Evolutionary conservation across 2,888 invertebrate species (phyloP).

Genomic region (Girardia tigrina): DNA sequence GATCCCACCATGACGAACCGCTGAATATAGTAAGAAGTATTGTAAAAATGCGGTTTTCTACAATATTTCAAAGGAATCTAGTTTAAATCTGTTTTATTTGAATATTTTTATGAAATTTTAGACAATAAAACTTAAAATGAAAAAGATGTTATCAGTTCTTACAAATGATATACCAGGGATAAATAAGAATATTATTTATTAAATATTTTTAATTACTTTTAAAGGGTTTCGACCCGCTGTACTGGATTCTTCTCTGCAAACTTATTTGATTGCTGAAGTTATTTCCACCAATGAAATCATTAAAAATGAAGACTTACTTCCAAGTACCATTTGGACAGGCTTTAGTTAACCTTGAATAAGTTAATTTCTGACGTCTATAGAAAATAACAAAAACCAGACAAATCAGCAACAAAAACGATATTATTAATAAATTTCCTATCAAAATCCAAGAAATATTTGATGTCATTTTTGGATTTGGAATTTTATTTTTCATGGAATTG

Average conservation of each 20-base stretch:
- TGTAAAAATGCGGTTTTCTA: no score
- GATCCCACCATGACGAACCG: no score
- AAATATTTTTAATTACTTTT: background rate
- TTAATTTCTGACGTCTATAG: background rate
- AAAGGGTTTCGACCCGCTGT: background rate
- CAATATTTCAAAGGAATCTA: no score
- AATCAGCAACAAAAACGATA: background rate
- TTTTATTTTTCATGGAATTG: slow-evolving; percentile 8
- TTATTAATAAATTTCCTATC: background rate
- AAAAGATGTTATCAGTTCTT: no score
- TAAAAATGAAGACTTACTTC: background rate
- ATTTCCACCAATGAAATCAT: background rate
- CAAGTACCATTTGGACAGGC: background rate
- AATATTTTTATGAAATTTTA: no score
- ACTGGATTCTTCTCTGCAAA: slow-evolving; percentile 7
- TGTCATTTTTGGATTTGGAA: background rate
- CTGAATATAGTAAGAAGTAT: no score
- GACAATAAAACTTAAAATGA: no score
- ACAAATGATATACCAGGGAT: no score
- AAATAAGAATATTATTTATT: no score
- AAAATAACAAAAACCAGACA: background rate
- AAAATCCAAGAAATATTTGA: slow-evolving; percentile 13
- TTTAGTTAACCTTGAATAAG: background rate
- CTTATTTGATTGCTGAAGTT: slow-evolving; percentile 10
- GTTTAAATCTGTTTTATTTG: no score